Evolutionary conservation across 2,888 invertebrate genomes (phyloP).

Genomic region (Sphinx pinastri): DNA sequence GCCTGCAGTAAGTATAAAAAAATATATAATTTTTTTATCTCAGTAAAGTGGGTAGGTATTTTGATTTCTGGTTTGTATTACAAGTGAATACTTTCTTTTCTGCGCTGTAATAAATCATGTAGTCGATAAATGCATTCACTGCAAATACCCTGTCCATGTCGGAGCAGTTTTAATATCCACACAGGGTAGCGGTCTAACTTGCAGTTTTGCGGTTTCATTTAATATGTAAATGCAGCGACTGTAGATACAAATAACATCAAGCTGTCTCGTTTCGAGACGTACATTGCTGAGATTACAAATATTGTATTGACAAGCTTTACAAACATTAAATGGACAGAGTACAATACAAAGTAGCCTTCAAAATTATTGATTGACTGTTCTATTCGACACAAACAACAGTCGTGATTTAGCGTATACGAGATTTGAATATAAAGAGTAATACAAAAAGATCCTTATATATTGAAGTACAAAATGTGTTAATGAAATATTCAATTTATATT

Average conservation of each 20-base stretch:
- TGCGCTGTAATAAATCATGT: background rate
- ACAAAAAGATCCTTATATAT: no score
- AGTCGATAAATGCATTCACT: background rate
- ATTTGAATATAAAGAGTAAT: background rate
- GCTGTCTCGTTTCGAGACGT: constrained; percentile 1
- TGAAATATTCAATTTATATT: no score
- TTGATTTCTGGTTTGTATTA: background rate
- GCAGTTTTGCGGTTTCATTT: constrained; percentile 23
- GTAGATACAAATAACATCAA: background rate
- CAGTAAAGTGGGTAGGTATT: background rate
- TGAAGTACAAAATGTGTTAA: no score
- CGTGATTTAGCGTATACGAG: background rate
- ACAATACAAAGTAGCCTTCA: background rate
- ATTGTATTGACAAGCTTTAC: background rate
- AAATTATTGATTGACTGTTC: background rate
- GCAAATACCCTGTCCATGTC: background rate
- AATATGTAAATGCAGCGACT: constrained; percentile 3
- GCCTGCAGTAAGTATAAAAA: no score
- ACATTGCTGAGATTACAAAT: constrained; percentile 4
- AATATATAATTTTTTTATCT: no score
- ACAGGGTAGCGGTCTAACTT: constrained; percentile 7
- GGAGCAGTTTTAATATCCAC: background rate
- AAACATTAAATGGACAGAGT: background rate
- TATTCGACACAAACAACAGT: background rate
- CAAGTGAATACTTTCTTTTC: background rate